Evolutionary conservation across 2,888 invertebrate genomes (phyloP).

Genomic region (Salticus scenicus): DNA sequence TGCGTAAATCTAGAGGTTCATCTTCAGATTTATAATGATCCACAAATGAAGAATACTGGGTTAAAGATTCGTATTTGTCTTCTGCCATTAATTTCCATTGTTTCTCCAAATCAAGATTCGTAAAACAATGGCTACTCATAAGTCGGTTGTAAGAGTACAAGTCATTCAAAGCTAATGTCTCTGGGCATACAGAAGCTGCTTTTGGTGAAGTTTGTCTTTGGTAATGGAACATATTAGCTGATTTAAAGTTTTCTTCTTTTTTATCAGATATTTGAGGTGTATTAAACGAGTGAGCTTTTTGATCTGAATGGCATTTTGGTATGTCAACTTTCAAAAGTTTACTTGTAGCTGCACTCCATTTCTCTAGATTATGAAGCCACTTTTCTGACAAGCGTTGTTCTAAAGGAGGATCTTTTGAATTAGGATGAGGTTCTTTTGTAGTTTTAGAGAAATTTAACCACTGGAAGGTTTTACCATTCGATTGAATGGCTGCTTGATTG

Average conservation of each 20-base stretch:
- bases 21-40: slow-evolving; percentile 75
- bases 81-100: slow-evolving; percentile 81
- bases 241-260: background rate
- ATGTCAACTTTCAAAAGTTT: background rate
- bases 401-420: background rate
- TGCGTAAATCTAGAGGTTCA: slow-evolving; percentile 86
- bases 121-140: slow-evolving; percentile 62
- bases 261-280: background rate
- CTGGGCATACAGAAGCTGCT: slow-evolving; percentile 70
- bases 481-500: background rate
- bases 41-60: slow-evolving; percentile 71
- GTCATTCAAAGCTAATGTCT: slow-evolving; percentile 37
- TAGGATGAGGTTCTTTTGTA: background rate
- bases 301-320: background rate
- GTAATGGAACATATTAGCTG: slow-evolving; percentile 42
- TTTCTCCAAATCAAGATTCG: slow-evolving; percentile 21
- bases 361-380: background rate
- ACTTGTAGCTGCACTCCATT: background rate
- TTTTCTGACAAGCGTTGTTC: background rate
- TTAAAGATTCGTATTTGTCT: slow-evolving; percentile 58
- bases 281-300: background rate
- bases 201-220: slow-evolving; percentile 69
- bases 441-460: background rate
- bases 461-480: background rate
- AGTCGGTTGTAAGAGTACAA: slow-evolving; percentile 65